Base-by-base conservation (phyloP, 2,113 vertebrate species). In the Zapus hudsonius region DNA sequence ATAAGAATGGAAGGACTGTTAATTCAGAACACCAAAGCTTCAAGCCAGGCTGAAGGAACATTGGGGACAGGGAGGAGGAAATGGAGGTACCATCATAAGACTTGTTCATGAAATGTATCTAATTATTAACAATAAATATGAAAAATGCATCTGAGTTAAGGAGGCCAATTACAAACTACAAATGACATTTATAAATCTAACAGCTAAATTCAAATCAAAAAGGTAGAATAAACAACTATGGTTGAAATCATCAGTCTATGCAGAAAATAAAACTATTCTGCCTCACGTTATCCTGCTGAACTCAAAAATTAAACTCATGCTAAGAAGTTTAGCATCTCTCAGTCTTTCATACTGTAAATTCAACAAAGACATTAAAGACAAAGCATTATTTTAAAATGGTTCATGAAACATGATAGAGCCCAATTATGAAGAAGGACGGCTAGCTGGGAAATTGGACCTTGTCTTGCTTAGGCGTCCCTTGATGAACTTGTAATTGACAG, bases 171-270 rank as follows among this genome's bases (percentile, higher is more conserved):
- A 33, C 40, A 67, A 61, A 70, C 10, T 61, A 31, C 57, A 61
- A 67, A 80, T 84, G 1, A 57, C 15, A 15, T 74, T 79, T 40
- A n/a, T 61, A 67, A 61, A 40, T 61, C 55, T 73, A 81, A 82
- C 25, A 94, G 55, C 52, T 40, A 88, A 83, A 66, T 80, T 40
- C 63, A 36, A 73, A 73, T 87, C 47, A 74, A 82, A 87, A 84
- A 76, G 29, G 74, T 3, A 84, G 47, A 83, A 69, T 42, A 47
- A 5, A 67, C 8, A 86, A 75, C 25, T 57, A 2, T 52, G 40
- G 22, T 57, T 52, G 19, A 89, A 47, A n/a, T 80, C 44, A 70
- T 6, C 52, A 27, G 17, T 69, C 17, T 38, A 44, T 29, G 31
- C 61, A 63, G 73, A 52, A 17, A 47, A 55, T 9, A 74, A 57